Conservation (phyloP, 2,888 invertebrate species). For the Drosophila rellima region DNA sequence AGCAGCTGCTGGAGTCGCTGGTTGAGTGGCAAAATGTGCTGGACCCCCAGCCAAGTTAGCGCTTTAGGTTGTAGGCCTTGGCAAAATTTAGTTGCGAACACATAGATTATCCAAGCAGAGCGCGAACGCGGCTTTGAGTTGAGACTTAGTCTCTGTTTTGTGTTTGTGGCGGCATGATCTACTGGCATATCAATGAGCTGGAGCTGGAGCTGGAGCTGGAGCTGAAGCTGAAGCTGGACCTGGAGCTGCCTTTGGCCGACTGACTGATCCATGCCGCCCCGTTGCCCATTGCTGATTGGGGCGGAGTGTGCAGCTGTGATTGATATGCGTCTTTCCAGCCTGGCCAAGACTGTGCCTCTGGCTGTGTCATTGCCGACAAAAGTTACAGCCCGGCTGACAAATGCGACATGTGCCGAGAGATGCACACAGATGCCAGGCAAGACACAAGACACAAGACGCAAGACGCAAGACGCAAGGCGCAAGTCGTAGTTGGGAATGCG, state of each 20-base stretch:
- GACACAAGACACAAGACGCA: too few species aligned
- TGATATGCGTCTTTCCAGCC: conserved; percentile 69
- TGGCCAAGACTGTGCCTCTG: conserved; percentile 6
- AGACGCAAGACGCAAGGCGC: too few species aligned
- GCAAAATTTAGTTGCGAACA: conserved; percentile 78
- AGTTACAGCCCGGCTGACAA: conserved; percentile 74
- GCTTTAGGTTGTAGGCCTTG: conserved; percentile 69
- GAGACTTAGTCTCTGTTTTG: conserved; percentile 8
- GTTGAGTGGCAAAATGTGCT: conserved; percentile 79
- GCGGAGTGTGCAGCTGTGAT: conserved; percentile 53
- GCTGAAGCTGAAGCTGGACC: neutral
- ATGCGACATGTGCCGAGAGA: conserved; percentile 66
- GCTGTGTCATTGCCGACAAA: conserved; percentile 68
- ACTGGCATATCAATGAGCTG: conserved; percentile 78
- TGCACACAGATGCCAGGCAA: conserved; percentile 5
- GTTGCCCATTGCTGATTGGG: conserved; percentile 56
- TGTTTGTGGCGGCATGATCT: conserved; percentile 72
- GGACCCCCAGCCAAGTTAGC: conserved; percentile 85
- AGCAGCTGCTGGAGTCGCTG: conserved; percentile 10
- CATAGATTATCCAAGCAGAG: conserved; percentile 73
- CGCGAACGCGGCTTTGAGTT: conserved; percentile 6
- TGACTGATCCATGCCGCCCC: conserved; percentile 74
- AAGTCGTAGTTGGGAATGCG: conserved; percentile 36
- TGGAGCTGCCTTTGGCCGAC: conserved; percentile 12
- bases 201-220: conserved; percentile 31